These are phyloP conservation scores for Phylloscopus trochilus DNA, from an alignment of 2,113 vertebrate species.

Conservation along the genomic window DNA sequence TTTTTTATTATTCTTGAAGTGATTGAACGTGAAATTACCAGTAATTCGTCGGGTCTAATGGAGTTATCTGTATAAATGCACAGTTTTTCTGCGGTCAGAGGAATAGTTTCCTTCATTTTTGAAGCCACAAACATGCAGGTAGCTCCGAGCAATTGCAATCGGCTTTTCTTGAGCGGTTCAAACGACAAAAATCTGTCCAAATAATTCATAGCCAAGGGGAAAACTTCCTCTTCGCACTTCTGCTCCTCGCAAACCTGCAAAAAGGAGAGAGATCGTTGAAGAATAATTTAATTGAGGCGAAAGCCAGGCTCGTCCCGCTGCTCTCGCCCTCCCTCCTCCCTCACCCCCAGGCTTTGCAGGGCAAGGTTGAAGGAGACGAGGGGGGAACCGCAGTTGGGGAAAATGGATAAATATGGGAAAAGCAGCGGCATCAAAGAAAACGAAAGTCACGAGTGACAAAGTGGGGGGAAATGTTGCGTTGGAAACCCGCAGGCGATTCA, in stretches of 20 bases:
- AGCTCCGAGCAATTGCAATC: constrained; percentile 93
- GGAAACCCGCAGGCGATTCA: background rate
- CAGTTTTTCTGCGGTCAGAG: constrained; percentile 93
- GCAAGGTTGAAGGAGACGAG: background rate
- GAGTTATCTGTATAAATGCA: constrained; percentile 98
- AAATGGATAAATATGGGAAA: background rate
- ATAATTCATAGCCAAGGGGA: constrained; percentile 98
- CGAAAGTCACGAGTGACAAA: constrained; percentile 24
- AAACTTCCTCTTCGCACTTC: constrained; percentile 98
- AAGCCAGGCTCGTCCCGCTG: background rate
- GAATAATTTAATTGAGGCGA: background rate
- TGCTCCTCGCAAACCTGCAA: constrained; percentile 94
- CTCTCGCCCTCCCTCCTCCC: background rate
- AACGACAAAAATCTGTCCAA: constrained; percentile 96
- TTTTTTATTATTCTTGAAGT: background rate
- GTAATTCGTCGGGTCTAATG: constrained; percentile 88
- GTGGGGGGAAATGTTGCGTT: constrained; percentile 23
- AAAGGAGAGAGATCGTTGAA: constrained; percentile 25
- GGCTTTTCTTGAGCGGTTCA: constrained; percentile 88
- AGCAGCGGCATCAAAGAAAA: background rate
- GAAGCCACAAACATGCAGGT: constrained; percentile 98
- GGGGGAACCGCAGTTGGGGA: background rate
- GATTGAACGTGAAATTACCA: constrained; percentile 80
- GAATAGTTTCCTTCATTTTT: constrained; percentile 98
- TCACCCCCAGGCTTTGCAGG: background rate